Percentiles rank a stretch among this genome's conserved stretches.
phyloP scores from a whole-genome alignment of 2,797 vertebrate species.

The Muscicapa striata region DNA sequence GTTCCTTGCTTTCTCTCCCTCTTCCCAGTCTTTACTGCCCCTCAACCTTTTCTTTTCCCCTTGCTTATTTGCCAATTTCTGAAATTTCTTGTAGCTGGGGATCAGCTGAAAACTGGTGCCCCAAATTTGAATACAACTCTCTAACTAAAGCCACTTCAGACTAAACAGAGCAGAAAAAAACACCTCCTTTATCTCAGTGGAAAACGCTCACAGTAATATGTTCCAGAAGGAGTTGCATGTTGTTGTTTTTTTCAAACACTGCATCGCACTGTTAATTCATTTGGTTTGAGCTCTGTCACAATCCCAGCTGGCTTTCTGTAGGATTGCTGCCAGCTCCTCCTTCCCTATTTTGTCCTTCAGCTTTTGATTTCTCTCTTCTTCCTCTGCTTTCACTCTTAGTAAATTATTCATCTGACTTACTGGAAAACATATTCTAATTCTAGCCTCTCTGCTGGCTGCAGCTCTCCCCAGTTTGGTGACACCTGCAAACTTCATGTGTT shows the following conservation, averaged over 20 bases:
- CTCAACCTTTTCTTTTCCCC: background rate
- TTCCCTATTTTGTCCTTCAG: conserved; percentile 24
- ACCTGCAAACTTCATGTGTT: background rate
- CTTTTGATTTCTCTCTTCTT: conserved; percentile 1
- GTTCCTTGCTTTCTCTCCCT: background rate
- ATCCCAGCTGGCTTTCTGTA: conserved; percentile 52
- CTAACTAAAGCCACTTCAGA: background rate
- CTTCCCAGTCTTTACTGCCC: background rate
- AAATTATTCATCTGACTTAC: background rate
- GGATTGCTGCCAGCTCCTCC: conserved; percentile 28
- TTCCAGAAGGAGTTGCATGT: conserved; percentile 25
- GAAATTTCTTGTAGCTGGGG: background rate
- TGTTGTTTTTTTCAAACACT: conserved; percentile 41
- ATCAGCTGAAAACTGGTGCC: background rate
- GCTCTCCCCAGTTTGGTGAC: background rate
- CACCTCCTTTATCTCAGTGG: background rate
- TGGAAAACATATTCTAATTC: background rate
- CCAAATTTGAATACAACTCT: background rate
- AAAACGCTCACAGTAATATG: conserved; percentile 31
- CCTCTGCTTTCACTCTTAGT: background rate
- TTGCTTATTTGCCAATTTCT: background rate
- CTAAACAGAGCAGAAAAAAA: background rate
- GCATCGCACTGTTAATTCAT: conserved; percentile 56
- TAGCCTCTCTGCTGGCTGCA: background rate
- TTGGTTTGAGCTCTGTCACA: conserved; percentile 46